Conservation (phyloP, 1,140 invertebrate species). For the Drosophila fuyamai region DNA sequence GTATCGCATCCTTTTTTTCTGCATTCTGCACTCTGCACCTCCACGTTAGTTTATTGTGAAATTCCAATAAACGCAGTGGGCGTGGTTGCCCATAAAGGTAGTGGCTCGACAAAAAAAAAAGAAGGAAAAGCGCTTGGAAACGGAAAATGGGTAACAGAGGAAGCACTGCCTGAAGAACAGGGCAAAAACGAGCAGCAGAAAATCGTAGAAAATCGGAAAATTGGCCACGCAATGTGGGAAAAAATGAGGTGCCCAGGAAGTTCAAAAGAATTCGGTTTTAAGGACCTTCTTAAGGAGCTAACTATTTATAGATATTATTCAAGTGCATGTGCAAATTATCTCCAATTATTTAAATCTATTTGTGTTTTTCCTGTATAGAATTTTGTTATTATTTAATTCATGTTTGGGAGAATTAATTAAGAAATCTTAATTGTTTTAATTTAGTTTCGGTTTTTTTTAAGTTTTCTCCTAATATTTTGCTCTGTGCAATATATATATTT, state of each 20-base stretch:
- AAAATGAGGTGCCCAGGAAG: background rate
- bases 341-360: too few species aligned
- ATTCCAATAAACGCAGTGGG: conserved; percentile 74
- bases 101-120: conserved; percentile 1
- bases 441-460: background rate
- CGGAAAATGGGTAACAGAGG: conserved; percentile 18
- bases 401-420: too few species aligned
- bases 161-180: conserved; percentile 4
- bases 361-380: too few species aligned
- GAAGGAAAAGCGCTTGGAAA: background rate
- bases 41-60: conserved; percentile 71
- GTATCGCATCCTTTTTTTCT: conserved; percentile 9
- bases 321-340: too few species aligned
- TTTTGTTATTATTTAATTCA: too few species aligned
- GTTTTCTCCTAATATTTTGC: too few species aligned
- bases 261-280: conserved; percentile 2
- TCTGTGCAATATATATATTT: too few species aligned
- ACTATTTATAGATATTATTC: background rate
- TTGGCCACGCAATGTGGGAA: conserved; percentile 57
- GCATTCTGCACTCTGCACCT: conserved; percentile 17
- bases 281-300: background rate
- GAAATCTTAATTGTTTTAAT: background rate
- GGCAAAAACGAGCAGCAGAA: conserved; percentile 26
- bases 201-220: conserved; percentile 67
- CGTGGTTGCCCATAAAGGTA: conserved; percentile 39